These are phyloP conservation scores for Syngnathus floridae DNA, from an alignment of 2,113 vertebrate species.

Conservation along the genomic window DNA sequence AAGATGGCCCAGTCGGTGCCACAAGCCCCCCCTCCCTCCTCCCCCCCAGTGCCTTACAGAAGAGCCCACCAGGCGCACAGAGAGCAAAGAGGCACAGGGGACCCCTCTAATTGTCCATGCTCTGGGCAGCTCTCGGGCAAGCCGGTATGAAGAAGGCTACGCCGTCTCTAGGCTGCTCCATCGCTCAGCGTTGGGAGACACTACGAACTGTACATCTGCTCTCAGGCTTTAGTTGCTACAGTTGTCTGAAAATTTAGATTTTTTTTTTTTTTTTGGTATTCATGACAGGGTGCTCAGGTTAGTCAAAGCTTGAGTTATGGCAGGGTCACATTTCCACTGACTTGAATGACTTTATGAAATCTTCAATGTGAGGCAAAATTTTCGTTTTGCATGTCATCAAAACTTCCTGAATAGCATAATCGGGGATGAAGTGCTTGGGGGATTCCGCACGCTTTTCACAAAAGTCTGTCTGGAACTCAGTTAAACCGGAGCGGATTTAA, in stretches of 20 bases:
- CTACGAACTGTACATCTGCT: conserved; percentile 55
- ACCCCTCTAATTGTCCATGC: conserved; percentile 75
- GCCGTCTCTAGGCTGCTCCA: conserved; percentile 62
- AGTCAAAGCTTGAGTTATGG: conserved; percentile 32
- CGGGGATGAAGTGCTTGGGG: too few species aligned
- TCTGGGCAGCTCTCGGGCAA: conserved; percentile 72
- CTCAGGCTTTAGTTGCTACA: conserved; percentile 58
- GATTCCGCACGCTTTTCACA: too few species aligned
- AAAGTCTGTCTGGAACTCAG: too few species aligned
- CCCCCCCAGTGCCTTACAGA: conserved; percentile 52
- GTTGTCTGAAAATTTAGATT: conserved; percentile 41
- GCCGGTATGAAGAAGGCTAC: conserved; percentile 66
- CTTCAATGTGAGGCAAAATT: not conserved
- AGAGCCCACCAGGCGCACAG: conserved; percentile 70
- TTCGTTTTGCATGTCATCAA: too few species aligned
- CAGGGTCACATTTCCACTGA: conserved; percentile 30
- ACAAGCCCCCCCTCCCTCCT: conserved; percentile 40
- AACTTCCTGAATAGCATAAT: too few species aligned
- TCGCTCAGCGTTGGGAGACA: conserved; percentile 53
- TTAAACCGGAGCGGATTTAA: too few species aligned
- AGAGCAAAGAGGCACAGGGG: conserved; percentile 77
- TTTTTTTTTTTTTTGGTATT: conserved; percentile 35
- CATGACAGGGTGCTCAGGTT: conserved; percentile 44
- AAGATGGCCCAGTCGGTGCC: conserved; percentile 57
- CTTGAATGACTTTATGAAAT: conserved; percentile 17